These are phyloP conservation scores for Lonchura striata DNA, from an alignment of 2,113 vertebrate genomes.

Conservation along the genomic window DNA sequence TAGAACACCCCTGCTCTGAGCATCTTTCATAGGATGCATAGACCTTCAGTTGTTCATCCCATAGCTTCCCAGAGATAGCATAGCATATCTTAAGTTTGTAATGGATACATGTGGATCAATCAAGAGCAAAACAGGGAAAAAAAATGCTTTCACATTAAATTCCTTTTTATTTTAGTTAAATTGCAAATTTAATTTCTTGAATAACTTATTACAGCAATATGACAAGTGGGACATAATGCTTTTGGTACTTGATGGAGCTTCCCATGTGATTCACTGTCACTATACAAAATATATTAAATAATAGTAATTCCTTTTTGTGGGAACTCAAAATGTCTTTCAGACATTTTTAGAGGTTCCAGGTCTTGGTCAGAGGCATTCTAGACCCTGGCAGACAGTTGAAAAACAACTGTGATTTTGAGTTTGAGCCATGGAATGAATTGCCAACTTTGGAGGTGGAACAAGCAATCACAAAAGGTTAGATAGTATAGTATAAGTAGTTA, in stretches of 20 bases:
- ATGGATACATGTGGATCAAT: background rate
- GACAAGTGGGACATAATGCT: constrained; percentile 50
- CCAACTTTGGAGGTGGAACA: too few relatives aligned
- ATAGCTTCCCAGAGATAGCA: background rate
- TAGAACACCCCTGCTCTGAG: background rate
- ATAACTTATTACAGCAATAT: constrained; percentile 32
- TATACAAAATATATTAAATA: background rate
- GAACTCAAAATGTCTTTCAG: too few relatives aligned
- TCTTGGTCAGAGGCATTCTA: too few relatives aligned
- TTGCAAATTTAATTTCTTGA: constrained; percentile 56
- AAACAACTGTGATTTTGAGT: too few relatives aligned
- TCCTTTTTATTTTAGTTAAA: constrained; percentile 26
- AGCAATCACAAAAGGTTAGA: too few relatives aligned
- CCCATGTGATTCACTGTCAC: background rate
- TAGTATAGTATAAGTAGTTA: too few relatives aligned
- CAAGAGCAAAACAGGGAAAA: background rate
- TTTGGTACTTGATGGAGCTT: background rate
- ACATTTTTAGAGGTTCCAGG: too few relatives aligned
- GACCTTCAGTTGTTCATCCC: background rate
- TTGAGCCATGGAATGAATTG: too few relatives aligned
- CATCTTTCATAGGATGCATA: background rate
- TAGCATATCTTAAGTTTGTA: background rate
- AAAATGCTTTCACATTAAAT: constrained; percentile 49
- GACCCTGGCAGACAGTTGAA: too few relatives aligned
- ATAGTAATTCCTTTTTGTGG: background rate